phyloP scores from a whole-genome alignment of 2,888 invertebrate genomes.

The Amiota minor region DNA sequence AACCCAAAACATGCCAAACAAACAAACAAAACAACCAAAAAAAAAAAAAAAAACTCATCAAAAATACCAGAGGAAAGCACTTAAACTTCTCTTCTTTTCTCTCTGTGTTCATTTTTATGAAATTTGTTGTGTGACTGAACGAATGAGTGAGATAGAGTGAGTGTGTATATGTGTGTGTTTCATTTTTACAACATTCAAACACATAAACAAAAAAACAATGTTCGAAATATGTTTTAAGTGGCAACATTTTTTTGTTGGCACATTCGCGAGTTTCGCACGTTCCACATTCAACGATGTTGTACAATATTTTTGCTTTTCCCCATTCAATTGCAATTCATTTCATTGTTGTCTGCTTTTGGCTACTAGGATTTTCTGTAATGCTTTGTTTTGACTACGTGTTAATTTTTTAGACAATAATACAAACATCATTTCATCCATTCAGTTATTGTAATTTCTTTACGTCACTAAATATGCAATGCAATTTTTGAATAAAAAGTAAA shows the following conservation, averaged over 20 bases:
- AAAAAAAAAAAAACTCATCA: neutral
- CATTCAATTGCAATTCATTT: neutral
- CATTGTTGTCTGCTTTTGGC: neutral
- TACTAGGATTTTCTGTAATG: neutral
- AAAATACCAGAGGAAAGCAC: too few relatives aligned
- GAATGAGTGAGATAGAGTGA: neutral
- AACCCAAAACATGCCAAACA: conserved; percentile 8
- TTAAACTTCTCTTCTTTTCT: neutral
- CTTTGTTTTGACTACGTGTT: neutral
- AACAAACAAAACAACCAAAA: neutral
- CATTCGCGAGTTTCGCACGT: neutral
- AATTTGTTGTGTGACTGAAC: neutral
- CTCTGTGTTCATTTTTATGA: neutral
- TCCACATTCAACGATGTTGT: neutral
- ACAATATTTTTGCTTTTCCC: neutral
- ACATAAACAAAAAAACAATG: conserved; percentile 4
- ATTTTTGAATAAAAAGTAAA: neutral
- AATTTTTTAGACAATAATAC: neutral
- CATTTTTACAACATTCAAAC: neutral
- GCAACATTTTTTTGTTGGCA: conserved; percentile 8
- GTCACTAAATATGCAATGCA: conserved; percentile 18
- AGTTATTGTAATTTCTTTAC: neutral
- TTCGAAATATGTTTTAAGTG: conserved; percentile 24
- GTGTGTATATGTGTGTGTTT: neutral
- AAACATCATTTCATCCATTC: too few relatives aligned